Evolutionary conservation across 2,113 vertebrate genomes (phyloP), one percentile per base, ranked within the genome.

Genomic region (Hypanus sabinus): DNA sequence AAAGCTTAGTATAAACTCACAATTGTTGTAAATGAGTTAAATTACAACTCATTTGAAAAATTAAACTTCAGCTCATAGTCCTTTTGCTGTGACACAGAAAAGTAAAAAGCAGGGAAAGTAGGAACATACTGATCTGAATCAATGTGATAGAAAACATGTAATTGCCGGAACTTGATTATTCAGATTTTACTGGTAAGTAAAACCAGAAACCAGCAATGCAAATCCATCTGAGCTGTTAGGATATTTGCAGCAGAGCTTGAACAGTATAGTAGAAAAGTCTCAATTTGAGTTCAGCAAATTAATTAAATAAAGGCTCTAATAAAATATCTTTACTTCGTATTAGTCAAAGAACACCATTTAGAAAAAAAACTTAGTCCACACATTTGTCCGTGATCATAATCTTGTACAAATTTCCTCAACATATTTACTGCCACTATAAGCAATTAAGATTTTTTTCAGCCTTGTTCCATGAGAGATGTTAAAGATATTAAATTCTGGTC

Each of bases 241-340:
- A 46, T 10, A 88, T 88, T 60, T 88, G 30, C 0, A 1, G 30
- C 0, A 1, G 30, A n/a, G 55, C 57, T 57, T 62, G 27, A 62
- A 60, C 24, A 62, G 83, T n/a, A 12, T 62, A 87, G n/a, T 27
- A 60, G 55, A 88, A 88, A 88, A 88, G 4, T 30, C 27, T n/a
- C 30, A 62, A n/a, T 88, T 88, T 88, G 83, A 88, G 55, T 88
- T 88, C 14, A 88, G 83, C 83, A 55, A 88, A 88, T 57, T 57
- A 24, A 62, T 88, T 88, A 88, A 88, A 62, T 88, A 60, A 55
- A 88, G 62, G 36, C 81, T 85, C 38, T 85, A 55, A 88, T 88
- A 88, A 60, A 55, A 88, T 55, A 62, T 88, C 60, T 88, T 87
- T 55, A 60, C 55, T 30, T 60, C 30, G 60, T 27, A 88, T 62